These are phyloP conservation scores for Eclectus roratus DNA, from an alignment of 2,113 vertebrate species.

Conservation along the genomic window DNA sequence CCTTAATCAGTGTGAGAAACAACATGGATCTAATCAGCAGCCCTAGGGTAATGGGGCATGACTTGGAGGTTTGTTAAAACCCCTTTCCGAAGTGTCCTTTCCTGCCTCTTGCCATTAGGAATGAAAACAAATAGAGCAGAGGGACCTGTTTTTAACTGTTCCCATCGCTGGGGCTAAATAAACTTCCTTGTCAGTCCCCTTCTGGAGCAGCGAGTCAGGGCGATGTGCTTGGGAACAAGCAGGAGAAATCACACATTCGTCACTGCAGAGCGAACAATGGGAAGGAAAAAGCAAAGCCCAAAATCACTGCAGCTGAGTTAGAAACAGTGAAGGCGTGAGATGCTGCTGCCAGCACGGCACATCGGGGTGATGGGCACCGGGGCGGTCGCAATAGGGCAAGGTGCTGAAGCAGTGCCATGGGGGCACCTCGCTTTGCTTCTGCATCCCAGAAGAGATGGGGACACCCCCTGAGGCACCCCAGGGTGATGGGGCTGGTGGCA, in stretches of 20 bases:
- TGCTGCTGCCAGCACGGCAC: not conserved
- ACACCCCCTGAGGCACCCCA: not conserved
- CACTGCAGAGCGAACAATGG: not conserved
- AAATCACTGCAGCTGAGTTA: conserved; percentile 8
- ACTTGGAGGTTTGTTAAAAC: conserved; percentile 61
- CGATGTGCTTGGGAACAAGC: not conserved
- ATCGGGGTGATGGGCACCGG: rapidly evolving
- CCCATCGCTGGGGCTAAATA: conserved; percentile 62
- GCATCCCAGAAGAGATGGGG: not conserved
- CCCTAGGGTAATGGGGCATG: conserved; percentile 45
- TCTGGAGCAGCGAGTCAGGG: conserved; percentile 60
- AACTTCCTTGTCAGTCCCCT: conserved; percentile 73
- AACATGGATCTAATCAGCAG: conserved; percentile 55
- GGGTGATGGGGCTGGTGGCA: not conserved
- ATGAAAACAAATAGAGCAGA: conserved; percentile 52
- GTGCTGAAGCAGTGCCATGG: not conserved
- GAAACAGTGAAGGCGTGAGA: not conserved
- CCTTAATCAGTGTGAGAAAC: not conserved
- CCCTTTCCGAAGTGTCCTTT: conserved; percentile 56
- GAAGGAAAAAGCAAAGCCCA: not conserved
- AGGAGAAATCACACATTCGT: conserved; percentile 37
- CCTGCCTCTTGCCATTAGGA: conserved; percentile 68
- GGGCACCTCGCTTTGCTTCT: not conserved
- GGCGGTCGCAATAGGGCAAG: not conserved
- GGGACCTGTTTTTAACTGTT: conserved; percentile 24